Conservation (phyloP, 1,140 invertebrate species). For the Tyrophagus putrescentiae region DNA sequence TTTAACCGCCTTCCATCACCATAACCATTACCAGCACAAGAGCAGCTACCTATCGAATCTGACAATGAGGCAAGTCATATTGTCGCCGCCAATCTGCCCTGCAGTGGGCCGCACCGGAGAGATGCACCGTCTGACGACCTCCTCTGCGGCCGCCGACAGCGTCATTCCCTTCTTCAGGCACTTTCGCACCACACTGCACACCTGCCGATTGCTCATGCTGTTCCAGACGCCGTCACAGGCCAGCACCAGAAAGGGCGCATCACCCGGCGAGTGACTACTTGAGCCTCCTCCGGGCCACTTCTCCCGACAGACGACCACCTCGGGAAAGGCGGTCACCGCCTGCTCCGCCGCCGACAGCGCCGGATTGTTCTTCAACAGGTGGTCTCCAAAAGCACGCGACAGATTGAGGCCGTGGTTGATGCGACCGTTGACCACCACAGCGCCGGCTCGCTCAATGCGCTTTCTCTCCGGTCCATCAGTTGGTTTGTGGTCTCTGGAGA, state of each 20-base stretch:
- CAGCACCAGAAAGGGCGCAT: constrained; percentile 79
- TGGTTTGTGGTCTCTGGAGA: constrained; percentile 91
- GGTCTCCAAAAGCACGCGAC: constrained; percentile 87
- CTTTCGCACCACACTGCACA: constrained; percentile 66
- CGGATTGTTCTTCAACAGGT: constrained; percentile 75
- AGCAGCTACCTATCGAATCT: constrained; percentile 12
- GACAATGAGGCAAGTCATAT: constrained; percentile 95
- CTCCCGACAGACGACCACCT: constrained; percentile 56
- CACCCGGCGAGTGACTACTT: constrained; percentile 44
- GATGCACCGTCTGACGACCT: constrained; percentile 84
- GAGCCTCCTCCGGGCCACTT: too few relatives aligned
- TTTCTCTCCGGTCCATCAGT: constrained; percentile 69
- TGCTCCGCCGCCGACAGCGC: constrained; percentile 51
- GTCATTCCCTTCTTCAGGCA: constrained; percentile 43
- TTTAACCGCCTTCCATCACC: neutral
- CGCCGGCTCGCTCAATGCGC: constrained; percentile 77
- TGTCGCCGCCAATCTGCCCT: constrained; percentile 94
- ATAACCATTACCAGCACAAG: too few relatives aligned
- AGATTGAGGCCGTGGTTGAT: constrained; percentile 92
- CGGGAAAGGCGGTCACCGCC: constrained; percentile 92
- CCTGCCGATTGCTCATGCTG: constrained; percentile 83
- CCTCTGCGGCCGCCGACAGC: constrained; percentile 77
- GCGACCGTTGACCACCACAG: constrained; percentile 80
- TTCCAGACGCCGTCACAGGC: constrained; percentile 99
- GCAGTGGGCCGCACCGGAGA: constrained; percentile 69